Evolutionary conservation across 92 coral and sea anemone genomes (phyloP).

Genomic region (Umimayanthus chanpuru): DNA sequence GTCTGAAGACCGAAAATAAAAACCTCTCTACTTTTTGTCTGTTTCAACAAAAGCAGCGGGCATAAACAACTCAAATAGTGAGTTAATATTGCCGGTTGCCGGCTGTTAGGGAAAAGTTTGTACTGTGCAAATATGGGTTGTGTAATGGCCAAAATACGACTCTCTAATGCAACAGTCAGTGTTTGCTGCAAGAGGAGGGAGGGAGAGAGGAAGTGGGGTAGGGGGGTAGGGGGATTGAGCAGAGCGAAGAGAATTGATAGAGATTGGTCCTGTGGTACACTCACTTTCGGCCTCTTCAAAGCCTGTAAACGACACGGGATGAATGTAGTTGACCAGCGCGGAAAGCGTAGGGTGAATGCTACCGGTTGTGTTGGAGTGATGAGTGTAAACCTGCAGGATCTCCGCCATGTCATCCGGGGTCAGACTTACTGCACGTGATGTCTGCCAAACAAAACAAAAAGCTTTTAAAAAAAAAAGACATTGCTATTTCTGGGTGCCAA

Average conservation of each 20-base stretch:
- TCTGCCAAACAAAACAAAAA: slow-evolving; percentile 40
- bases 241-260: background rate
- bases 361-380: slow-evolving; percentile 68
- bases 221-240: background rate
- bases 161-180: no score
- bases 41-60: no score
- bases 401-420: slow-evolving; percentile 84
- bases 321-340: slow-evolving; percentile 94
- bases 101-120: no score
- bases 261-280: background rate
- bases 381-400: slow-evolving; percentile 54
- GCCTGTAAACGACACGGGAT: slow-evolving; percentile 93
- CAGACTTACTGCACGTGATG: slow-evolving; percentile 82
- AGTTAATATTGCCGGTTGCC: no score
- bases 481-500: background rate
- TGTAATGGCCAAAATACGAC: no score
- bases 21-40: no score
- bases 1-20: no score
- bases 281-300: slow-evolving; percentile 96
- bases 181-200: no score
- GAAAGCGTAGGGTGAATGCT: slow-evolving; percentile 92
- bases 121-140: no score
- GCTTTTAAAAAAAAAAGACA: background rate
- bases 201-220: no score
- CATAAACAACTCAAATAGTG: no score